Evolutionary conservation across 2,113 vertebrate genomes (phyloP), one percentile per base, ranked within the genome.

Genomic region (Pelusios castaneus): DNA sequence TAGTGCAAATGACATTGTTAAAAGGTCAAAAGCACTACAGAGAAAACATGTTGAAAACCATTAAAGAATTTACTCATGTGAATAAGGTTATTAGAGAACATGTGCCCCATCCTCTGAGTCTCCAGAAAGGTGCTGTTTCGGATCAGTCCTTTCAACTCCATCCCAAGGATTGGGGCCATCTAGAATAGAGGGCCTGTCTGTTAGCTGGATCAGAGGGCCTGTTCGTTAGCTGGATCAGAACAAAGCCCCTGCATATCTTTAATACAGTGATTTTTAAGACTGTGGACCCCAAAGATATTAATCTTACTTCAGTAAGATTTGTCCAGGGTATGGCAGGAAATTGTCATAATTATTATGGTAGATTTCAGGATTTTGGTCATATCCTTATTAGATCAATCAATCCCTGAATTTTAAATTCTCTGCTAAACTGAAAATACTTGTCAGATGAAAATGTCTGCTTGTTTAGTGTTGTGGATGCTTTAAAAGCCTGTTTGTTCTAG

Each of bases 401-500:
- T 45, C 51, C 49, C 3, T 22, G 17, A n/a, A 16, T 10, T 52
- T 88, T 77, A 70, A 58, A 11, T 43, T 70, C 34, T 80, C 58
- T 85, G n/a, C 19, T 38, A 38, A 70, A 70, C 19, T 70, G 63
- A 75, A 76, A 45, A 29, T 76, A 16, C 73, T 76, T 76, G 24
- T 5, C 10, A 19, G 45, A 1, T 89, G 16, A 82, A 82, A 31
- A 7, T 6, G 51, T 58, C 60, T 70, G 19, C 19, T 38, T 38
- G 34, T 70, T 63, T 70, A 31, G 41, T 76, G 14, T 29, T 76
- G 24, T 76, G 41, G 73, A 29, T 6, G 21, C 19, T 27, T 76
- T 27, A 24, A 45, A 76, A 6, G 41, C 10, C 2, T 76, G 24
- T 45, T 78, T 12, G 0, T 2, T 4, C 8, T 55, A 43, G 25